These are phyloP conservation scores for Drosophila acutilabella DNA, from an alignment of 2,888 invertebrate genomes.

Conservation along the genomic window DNA sequence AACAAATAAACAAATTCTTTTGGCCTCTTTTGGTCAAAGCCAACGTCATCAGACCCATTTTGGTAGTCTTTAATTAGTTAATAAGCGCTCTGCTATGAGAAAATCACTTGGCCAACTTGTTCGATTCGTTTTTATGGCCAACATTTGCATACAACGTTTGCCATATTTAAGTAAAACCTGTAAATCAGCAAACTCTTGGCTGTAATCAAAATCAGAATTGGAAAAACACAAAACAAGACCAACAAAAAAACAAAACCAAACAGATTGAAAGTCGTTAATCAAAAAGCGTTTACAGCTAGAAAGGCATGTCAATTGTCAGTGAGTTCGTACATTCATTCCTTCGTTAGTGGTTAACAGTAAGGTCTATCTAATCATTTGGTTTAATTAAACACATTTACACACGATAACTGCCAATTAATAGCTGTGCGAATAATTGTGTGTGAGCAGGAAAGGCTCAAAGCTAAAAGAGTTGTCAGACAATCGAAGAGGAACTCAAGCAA, in stretches of 20 bases:
- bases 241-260: slow-evolving; percentile 2
- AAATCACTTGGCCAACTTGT: slow-evolving; percentile 36
- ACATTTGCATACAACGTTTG: slow-evolving; percentile 50
- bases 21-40: slow-evolving; percentile 38
- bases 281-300: slow-evolving; percentile 27
- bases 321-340: neutral
- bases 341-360: slow-evolving; percentile 36
- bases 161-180: slow-evolving; percentile 49
- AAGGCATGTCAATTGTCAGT: slow-evolving; percentile 14
- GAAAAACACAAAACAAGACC: slow-evolving; percentile 20
- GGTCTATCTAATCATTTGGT: slow-evolving; percentile 49
- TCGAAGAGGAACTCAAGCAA: slow-evolving; percentile 14
- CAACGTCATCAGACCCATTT: slow-evolving; percentile 52
- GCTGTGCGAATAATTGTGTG: slow-evolving; percentile 25
- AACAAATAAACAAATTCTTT: slow-evolving; percentile 29
- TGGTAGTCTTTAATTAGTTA: slow-evolving; percentile 61
- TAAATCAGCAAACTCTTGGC: slow-evolving; percentile 15
- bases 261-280: slow-evolving; percentile 31
- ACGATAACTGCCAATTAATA: slow-evolving; percentile 54
- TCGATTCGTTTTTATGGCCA: slow-evolving; percentile 29
- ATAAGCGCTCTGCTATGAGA: slow-evolving; percentile 45
- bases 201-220: slow-evolving; percentile 14
- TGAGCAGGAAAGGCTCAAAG: slow-evolving; percentile 7
- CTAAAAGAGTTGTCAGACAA: slow-evolving; percentile 30
- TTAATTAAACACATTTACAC: slow-evolving; percentile 55